Evolutionary conservation across 2,888 invertebrate genomes (phyloP), one percentile per base, ranked within the genome.

Genomic region (Dioctria linearis): DNA sequence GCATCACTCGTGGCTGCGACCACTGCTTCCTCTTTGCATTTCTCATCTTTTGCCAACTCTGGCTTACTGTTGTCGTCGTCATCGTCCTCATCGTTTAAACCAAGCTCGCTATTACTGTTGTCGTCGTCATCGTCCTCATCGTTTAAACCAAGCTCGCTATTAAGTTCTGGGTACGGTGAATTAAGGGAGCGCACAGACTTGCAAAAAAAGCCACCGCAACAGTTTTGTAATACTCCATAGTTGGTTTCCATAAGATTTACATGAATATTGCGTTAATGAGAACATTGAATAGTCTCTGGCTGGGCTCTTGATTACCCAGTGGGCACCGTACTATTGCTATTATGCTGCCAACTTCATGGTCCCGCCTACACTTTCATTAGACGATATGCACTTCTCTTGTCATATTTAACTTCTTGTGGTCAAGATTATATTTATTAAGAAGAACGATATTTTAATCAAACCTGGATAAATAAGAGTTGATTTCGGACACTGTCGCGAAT

Each of bases 231-330:
- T 25, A 57, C 13, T 25, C 25, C 25, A 25, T 40, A 73, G 42
- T 42, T 59, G 51, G 73, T 73, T 11, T 73, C 73, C 40, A 37
- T 4, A 73, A 57, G 73, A 73, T 73, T 73, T 73, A 73, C 73
- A 73, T 73, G 73, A 73, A 73, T 73, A 73, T 73, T 73, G 73
- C 57, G 73, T 73, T 73, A 73, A 73, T 73, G 73, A 73, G 59
- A 39, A 39, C 73, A 73, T 40, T 73, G 73, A 73, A 57, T 57
- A 73, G 73, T 49, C 54, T 8, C 57, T 59, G 73, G 42, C 73
- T 42, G 39, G 57, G 25, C 59, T 73, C 57, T 73, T 73, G 73
- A 73, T 73, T 73, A 73, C 40, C 73, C 59, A 73, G 73, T 73
- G 73, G 73, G 73, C 73, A 57, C 40, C 25, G 25, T 51, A 59